phyloP scores from a whole-genome alignment of 2,888 invertebrate species.

The Chloroclystis v-ata region DNA sequence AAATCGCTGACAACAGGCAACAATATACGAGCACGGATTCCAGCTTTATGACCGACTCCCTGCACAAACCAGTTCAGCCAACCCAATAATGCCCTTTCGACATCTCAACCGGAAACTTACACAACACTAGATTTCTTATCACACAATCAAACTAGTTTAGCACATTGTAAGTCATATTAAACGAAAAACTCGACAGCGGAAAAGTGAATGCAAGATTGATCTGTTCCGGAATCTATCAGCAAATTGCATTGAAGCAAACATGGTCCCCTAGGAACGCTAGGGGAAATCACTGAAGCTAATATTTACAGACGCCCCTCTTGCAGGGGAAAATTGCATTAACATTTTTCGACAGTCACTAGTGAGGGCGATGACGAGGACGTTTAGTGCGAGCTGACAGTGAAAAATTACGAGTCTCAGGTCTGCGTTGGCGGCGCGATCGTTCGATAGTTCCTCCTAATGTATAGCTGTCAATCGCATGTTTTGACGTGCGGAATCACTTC shows the following conservation, averaged over 20 bases:
- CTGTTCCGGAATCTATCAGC: conserved; percentile 32
- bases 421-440: conserved; percentile 56
- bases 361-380: conserved; percentile 67
- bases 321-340: conserved; percentile 64
- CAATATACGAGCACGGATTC: conserved; percentile 61
- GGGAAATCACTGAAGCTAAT: conserved; percentile 43
- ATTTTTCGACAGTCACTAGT: conserved; percentile 72
- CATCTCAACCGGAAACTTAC: conserved; percentile 43
- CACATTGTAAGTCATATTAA: conserved; percentile 43
- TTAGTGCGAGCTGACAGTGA: conserved; percentile 71
- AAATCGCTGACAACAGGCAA: conserved; percentile 50
- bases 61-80: conserved; percentile 51
- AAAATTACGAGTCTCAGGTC: conserved; percentile 65
- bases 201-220: conserved; percentile 32
- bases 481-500: conserved; percentile 68
- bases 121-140: conserved; percentile 32
- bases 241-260: conserved; percentile 45
- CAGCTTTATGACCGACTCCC: conserved; percentile 52
- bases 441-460: conserved; percentile 74
- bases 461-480: conserved; percentile 72
- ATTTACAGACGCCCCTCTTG: conserved; percentile 49
- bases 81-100: conserved; percentile 44
- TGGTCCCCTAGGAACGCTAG: conserved; percentile 35
- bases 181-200: conserved; percentile 44
- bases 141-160: conserved; percentile 38